These are phyloP conservation scores for Saimiri boliviensis DNA, from an alignment of 2,113 vertebrate species.

Conservation along the genomic window DNA sequence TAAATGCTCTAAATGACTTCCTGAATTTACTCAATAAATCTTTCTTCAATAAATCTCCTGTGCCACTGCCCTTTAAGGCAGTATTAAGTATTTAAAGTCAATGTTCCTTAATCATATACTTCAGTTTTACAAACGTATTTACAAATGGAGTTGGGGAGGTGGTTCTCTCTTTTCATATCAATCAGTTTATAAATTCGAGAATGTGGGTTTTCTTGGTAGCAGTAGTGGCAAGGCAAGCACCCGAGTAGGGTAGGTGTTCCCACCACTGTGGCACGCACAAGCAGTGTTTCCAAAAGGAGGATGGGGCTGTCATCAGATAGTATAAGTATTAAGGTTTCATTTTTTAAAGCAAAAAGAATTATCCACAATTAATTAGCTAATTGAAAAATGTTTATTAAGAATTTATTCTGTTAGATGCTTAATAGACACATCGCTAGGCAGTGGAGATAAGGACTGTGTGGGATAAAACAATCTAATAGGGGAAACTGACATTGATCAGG, in stretches of 20 bases:
- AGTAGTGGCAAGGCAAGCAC: not conserved
- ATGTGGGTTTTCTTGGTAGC: constrained; percentile 45
- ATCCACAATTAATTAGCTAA: constrained; percentile 24
- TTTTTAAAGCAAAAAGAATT: constrained; percentile 30
- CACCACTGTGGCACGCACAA: not conserved
- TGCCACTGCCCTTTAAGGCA: not conserved
- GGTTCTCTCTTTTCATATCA: not conserved
- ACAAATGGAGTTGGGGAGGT: not conserved
- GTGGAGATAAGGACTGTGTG: not conserved
- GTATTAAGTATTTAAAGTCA: constrained; percentile 24
- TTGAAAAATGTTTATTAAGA: constrained; percentile 39
- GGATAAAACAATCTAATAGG: not conserved
- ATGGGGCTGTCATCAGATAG: not conserved
- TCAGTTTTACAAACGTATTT: constrained; percentile 38
- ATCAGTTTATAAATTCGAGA: constrained; percentile 30
- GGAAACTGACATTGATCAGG: not conserved
- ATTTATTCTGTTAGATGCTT: not conserved
- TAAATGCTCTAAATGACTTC: constrained; percentile 11
- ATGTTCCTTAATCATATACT: constrained; percentile 9
- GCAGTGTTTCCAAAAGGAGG: constrained; percentile 35
- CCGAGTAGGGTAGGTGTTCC: not conserved
- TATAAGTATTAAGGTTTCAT: not conserved
- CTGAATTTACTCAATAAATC: constrained; percentile 35
- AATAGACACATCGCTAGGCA: not conserved
- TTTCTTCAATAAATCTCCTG: constrained; percentile 21